A percentile compares a stretch with the other conserved stretches of the same genome.
phyloP scores from a whole-genome alignment of 2,113 vertebrate genomes.

The Heterotis niloticus region DNA sequence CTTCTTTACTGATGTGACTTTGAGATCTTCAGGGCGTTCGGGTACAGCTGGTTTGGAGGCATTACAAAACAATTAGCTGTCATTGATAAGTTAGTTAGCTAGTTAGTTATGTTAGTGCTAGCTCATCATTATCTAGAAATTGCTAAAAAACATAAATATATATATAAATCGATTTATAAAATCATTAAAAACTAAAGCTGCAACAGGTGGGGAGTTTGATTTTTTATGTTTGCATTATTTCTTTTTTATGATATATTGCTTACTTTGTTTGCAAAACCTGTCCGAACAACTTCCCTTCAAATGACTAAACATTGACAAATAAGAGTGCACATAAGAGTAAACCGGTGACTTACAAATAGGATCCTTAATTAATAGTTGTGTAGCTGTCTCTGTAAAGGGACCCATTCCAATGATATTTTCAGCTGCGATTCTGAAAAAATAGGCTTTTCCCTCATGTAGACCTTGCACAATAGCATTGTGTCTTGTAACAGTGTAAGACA shows the following conservation, averaged over 20 bases:
- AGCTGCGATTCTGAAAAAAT: conserved; percentile 95
- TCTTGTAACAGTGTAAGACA: conserved; percentile 88
- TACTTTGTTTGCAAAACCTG: no score
- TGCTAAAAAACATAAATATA: not conserved
- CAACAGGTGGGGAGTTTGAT: no score
- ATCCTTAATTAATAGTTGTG: conserved; percentile 82
- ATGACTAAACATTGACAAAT: not conserved
- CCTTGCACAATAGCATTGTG: conserved; percentile 94
- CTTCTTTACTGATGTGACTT: conserved; percentile 84
- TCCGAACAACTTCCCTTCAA: no score
- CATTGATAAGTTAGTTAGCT: no score
- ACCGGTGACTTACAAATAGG: conserved; percentile 79
- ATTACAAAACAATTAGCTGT: conserved; percentile 15
- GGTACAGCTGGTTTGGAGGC: conserved; percentile 73
- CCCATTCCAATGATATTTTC: conserved; percentile 98
- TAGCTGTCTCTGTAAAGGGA: conserved; percentile 81
- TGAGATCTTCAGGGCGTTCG: conserved; percentile 90
- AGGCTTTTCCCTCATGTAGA: conserved; percentile 83
- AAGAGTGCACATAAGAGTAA: not conserved
- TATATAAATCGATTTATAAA: not conserved
- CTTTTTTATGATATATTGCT: no score
- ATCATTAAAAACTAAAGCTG: not conserved
- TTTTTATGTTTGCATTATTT: no score
- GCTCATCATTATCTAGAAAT: no score
- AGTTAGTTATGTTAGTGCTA: no score